Base-by-base conservation (phyloP, 2,888 invertebrate species). In the Podotricha telesiphe region DNA sequence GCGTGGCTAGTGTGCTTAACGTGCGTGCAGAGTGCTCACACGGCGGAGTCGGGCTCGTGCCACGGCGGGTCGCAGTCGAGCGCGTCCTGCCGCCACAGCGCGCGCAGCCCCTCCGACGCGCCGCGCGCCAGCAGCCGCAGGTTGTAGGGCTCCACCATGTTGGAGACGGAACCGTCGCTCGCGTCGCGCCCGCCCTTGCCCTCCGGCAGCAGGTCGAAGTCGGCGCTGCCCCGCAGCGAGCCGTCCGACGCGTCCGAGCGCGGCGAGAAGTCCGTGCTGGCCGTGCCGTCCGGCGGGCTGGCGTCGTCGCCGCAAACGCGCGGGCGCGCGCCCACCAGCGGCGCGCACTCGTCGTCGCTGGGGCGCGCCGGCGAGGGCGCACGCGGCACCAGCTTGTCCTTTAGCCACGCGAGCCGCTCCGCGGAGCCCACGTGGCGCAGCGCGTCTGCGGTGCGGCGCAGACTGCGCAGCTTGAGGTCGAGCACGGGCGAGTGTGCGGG, bases 261-360 rank as follows among this genome's bases (percentile, higher is more conserved):
- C 73, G 93, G 93, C 67, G 91, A 91, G 71, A 84, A 75, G 64
- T 88, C 88, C 48, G 86, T 78, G 75, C 85, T 84, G 65, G 78
- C 78, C 62, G 80, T 76, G 51, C 74, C 76, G 73, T 82, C 83
- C 67, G 76, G 50, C 50, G 28, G 66, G 59, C 8, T 61, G 58
- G n/a, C 75, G 67, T 70, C 76, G 74, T 67, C 75, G 74, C 73
- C 78, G 72, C 64, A 69, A 1, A 10, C 37, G 71, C 63, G 40
- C 58, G 59, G 59, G 69, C 67, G 86, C 77, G 71, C 91, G 89
- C 10, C 93, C 74, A 94, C 94, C 8, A 96, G 95, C 70, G 96
- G 91, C 68, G 95, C 95, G 2, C 96, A 95, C 75, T 94, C 94
- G 80, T 96, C 96, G 82, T 95, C 95, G 80, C 95, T 95, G 81